Evolutionary conservation across 2,113 vertebrate genomes (phyloP), one percentile per base, ranked within the genome.

Genomic region (Saguinus imperator): DNA sequence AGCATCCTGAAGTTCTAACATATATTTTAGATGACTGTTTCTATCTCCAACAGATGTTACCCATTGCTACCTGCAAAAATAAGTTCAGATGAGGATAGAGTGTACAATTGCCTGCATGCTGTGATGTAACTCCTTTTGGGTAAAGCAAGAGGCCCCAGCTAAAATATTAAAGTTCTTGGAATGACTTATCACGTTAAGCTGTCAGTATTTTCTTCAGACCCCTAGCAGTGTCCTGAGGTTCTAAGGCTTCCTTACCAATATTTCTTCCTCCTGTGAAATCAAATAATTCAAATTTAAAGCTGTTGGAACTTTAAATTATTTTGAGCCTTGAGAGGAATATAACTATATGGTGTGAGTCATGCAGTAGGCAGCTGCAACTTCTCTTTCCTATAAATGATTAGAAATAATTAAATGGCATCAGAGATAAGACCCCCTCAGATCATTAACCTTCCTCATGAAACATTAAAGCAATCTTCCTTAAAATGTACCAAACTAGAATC

Each of bases 181-280:
- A 81, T 40, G 18, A 21, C 83, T 75, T 81, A 37, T 55, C 68
- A 83, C 45, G 73, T n/a, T 70, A 94, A 96, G 32, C 52, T 76
- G 17, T 79, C 72, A 25, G 73, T 55, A 50, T 95, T 89, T 92
- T 94, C 84, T 89, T 86, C 75, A 89, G 55, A 45, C 27, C 27
- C 29, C 27, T 40, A 82, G 35, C 25, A 64, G 45, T 23, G 4
- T 21, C 45, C 18, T 57, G 35, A 90, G 83, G 87, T 52, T 32
- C 79, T 40, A 77, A 80, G 79, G 12, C 52, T 95, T 94, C 11
- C 83, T 89, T 64, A 2, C 17, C 40, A 86, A 1, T 14, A 35
- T 23, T 66, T 61, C 75, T 32, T 27, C 55, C 61, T 82, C 16
- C 66, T 17, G 32, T 68, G 66, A 68, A 68, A 68, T 68, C 35